Evolutionary conservation across 2,797 vertebrate genomes (phyloP).

Genomic region (Neoniphon sammara): DNA sequence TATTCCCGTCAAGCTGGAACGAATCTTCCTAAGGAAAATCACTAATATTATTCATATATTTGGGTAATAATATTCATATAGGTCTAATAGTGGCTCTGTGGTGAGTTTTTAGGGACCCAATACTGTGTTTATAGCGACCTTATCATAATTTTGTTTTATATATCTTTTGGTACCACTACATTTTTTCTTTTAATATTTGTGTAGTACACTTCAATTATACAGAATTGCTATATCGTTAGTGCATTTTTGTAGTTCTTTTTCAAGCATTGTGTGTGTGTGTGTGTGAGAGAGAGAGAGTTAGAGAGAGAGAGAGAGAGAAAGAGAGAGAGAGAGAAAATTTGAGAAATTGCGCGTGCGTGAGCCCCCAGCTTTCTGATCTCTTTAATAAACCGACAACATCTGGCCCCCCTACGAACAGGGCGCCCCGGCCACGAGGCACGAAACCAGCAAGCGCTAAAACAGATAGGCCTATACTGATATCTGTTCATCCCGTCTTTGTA

Average conservation of each 20-base stretch:
- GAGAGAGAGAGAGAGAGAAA: no score
- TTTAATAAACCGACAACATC: constrained; percentile 60
- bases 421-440: constrained; percentile 34
- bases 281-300: neutral
- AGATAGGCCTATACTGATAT: neutral
- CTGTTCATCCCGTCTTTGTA: constrained; percentile 52
- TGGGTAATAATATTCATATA: no score
- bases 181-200: neutral
- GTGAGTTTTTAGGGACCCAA: no score
- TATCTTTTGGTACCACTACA: no score
- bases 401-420: constrained; percentile 53
- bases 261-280: neutral
- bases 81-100: no score
- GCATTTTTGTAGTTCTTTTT: neutral
- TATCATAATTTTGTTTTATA: no score
- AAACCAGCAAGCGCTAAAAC: neutral
- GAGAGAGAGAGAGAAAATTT: no score
- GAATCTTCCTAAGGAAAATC: no score
- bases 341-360: neutral
- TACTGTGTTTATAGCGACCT: no score
- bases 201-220: neutral
- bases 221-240: no score
- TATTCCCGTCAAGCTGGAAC: neutral
- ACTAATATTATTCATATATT: no score
- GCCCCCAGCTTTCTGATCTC: neutral